Base-by-base conservation (phyloP, 2,113 vertebrate species). In the Brienomyrus brachyistius region DNA sequence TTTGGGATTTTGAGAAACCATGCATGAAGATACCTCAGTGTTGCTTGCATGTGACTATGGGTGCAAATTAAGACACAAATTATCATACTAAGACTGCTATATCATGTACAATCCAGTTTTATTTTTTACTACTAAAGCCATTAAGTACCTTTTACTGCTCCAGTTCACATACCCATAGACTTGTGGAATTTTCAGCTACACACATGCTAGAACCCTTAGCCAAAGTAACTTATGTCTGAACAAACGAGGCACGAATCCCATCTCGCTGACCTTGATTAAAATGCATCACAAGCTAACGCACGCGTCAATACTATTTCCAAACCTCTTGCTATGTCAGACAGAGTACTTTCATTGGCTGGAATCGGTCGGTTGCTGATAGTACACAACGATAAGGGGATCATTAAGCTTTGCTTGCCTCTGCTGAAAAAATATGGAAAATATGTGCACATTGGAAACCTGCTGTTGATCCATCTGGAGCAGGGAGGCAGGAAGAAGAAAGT, bases 381-480 rank as follows among this genome's bases (percentile, higher is more conserved):
- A 66, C 85, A 86, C 50, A 54, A 19, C 6, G 51, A 54, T 87
- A 56, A 88, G 87, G 17, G 56, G 87, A 62, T 88, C 52, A 47
- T 88, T 88, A 88, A n/a, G 54, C 31, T 54, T 88, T 9, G 35
- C 54, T 47, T 62, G 86, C 31, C 54, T 51, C 27, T 45, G 21
- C 40, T 11, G 31, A 23, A 45, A 45, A 88, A 88, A 88, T 88
- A 66, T 43, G 54, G 86, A 5, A 54, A 88, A 62, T 59, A 62
- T 45, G 54, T 45, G 19, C 40, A 88, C n/a, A 45, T 51, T 66
- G 56, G 59, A 88, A 21, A 88, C 87, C 87, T 66, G 87, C 56
- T 88, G 87, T 88, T 47, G 86, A 62, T 88, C 35, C 87, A 59
- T 88, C 87, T 59, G 87, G 87, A 23, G 54, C 35, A 66, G 35